phyloP scores from a whole-genome alignment of 1,140 invertebrate species.

The Ylistrum balloti region DNA sequence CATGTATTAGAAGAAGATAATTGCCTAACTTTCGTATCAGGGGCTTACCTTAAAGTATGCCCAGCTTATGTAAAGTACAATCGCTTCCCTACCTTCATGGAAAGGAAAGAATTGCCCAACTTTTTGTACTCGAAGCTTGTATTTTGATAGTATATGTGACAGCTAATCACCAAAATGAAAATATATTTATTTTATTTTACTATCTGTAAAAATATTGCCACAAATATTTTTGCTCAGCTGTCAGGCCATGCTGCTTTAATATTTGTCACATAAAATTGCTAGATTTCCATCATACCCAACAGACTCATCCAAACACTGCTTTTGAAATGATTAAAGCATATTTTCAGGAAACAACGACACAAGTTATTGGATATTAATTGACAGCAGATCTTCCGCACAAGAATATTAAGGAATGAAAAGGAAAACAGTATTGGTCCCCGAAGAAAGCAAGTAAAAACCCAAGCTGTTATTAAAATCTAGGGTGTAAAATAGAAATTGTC shows the following conservation, averaged over 20 bases:
- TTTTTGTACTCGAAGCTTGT: no score
- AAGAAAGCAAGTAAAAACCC: not conserved
- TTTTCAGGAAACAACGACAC: not conserved
- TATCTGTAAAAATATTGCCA: no score
- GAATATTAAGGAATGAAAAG: not conserved
- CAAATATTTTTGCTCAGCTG: no score
- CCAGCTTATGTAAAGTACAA: no score
- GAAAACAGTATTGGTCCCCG: not conserved
- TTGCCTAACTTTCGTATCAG: no score
- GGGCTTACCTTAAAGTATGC: no score
- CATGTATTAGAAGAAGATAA: no score
- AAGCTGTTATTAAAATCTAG: not conserved
- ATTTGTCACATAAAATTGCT: not conserved
- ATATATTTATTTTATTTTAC: no score
- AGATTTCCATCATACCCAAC: not conserved
- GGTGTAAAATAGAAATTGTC: not conserved
- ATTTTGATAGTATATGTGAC: no score
- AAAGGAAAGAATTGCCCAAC: no score
- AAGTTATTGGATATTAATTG: not conserved
- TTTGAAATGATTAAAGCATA: conserved; percentile 9
- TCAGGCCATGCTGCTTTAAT: not conserved
- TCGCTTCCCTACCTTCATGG: no score
- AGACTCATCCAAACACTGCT: not conserved
- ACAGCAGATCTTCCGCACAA: not conserved
- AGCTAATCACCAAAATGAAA: no score